These are phyloP conservation scores for Leucophora obtusa DNA, from an alignment of 2,888 invertebrate genomes.

Conservation along the genomic window DNA sequence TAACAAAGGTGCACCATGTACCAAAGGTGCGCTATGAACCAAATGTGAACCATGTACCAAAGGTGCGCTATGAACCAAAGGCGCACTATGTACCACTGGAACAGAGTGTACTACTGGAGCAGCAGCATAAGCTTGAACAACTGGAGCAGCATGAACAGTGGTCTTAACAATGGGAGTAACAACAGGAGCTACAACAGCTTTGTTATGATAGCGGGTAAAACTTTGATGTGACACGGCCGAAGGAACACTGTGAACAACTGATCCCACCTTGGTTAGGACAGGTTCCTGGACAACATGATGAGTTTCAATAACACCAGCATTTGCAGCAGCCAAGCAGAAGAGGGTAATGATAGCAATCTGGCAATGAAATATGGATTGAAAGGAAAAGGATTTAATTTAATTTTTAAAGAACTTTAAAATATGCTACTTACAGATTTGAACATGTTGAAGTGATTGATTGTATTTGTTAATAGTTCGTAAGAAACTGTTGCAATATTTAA, in stretches of 20 bases:
- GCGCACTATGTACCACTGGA: constrained; percentile 79
- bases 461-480: constrained; percentile 4
- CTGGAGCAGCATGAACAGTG: constrained; percentile 37
- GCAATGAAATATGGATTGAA: not conserved
- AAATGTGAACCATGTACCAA: constrained; percentile 21
- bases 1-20: constrained; percentile 30
- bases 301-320: constrained; percentile 67
- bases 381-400: not conserved
- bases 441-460: constrained; percentile 66
- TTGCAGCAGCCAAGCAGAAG: constrained; percentile 73
- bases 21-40: constrained; percentile 80
- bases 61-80: constrained; percentile 73
- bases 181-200: constrained; percentile 30
- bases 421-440: constrained; percentile 76
- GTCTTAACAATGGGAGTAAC: constrained; percentile 65
- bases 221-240: constrained; percentile 81
- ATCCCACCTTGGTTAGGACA: constrained; percentile 74
- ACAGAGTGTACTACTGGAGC: constrained; percentile 14
- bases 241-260: constrained; percentile 75
- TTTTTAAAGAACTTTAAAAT: not conserved
- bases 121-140: constrained; percentile 42
- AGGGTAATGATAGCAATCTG: constrained; percentile 72
- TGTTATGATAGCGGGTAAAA: constrained; percentile 68
- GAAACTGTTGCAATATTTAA: constrained; percentile 42
- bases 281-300: constrained; percentile 72